Evolutionary conservation across 1,140 invertebrate genomes (phyloP), one percentile per base, ranked within the genome.

Genomic region (Manduca sexta): DNA sequence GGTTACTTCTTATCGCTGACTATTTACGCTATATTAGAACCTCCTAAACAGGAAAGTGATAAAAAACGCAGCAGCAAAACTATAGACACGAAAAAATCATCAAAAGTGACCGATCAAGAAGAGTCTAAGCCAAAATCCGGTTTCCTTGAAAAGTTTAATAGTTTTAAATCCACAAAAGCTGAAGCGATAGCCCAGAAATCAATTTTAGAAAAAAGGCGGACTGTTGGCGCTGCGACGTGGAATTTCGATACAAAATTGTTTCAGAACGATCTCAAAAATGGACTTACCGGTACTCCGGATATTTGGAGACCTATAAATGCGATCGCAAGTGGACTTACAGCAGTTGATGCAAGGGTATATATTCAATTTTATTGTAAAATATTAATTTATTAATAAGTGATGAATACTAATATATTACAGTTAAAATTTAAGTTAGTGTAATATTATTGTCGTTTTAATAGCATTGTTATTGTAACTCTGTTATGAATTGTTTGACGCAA

Each of bases 1-100:
- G 92, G 91, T 0, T 91, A 89, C 76, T 92, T 94, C 70, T 82
- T 94, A 30, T 92, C 92, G 0, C 88, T 92, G 12, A 93, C 92
- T 4, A 88, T 93, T 8, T 93, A 93, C 64, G 92, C 92, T 1
- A 76, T 93, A 59, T 76, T 93, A 46, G 92, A 93, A 66, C 60
- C 90, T 72, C 66, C 72, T 21, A 75, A 84, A 78, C 52, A 64
- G 48, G 79, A 83, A 63, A 15, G 56, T 38, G 69, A 80, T 15
- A 76, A 69, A 66, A 62, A 66, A 35, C 79, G 72, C 70, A 73
- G 56, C 52, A 68, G 56, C 13, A 84, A 78, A 66, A 65, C 61
- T 1, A 58, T 87, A 83, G 59, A 88, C 71, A 10, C 59, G 70
- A 75, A 87, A 86, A 70, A 83, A 74, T 37, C 85, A 60, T 0